phyloP scores from a whole-genome alignment of 2,888 invertebrate species.

The Xestia c-nigrum region DNA sequence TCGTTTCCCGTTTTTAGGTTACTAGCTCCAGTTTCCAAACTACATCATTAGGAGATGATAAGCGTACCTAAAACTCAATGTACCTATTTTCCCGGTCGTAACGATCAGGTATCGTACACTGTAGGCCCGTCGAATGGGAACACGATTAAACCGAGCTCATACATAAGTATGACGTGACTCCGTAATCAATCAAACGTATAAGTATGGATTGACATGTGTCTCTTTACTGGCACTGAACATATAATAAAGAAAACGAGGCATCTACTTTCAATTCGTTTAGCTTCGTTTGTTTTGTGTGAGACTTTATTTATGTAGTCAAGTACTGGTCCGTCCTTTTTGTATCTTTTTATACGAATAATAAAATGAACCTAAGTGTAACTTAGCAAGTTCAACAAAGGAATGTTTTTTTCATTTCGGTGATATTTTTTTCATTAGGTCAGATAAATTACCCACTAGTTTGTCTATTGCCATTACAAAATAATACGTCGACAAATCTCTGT shows the following conservation, averaged over 20 bases:
- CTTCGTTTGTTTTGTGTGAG: slow-evolving; percentile 56
- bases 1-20: not conserved
- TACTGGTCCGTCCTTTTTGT: slow-evolving; percentile 43
- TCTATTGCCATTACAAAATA: not conserved
- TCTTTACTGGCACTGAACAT: slow-evolving; percentile 48
- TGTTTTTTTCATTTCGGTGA: slow-evolving; percentile 26
- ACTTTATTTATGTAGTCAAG: slow-evolving; percentile 62
- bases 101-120: slow-evolving; percentile 26
- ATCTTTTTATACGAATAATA: slow-evolving; percentile 63
- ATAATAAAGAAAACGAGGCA: slow-evolving; percentile 58
- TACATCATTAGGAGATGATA: slow-evolving; percentile 28
- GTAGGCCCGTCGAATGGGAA: slow-evolving; percentile 13
- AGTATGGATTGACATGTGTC: slow-evolving; percentile 60
- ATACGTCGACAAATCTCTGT: not conserved
- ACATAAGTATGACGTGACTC: slow-evolving; percentile 34
- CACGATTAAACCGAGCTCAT: slow-evolving; percentile 35
- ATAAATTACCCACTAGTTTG: not conserved
- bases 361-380: slow-evolving; percentile 59
- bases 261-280: slow-evolving; percentile 57
- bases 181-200: slow-evolving; percentile 64
- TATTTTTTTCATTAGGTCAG: slow-evolving; percentile 4
- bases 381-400: slow-evolving; percentile 43
- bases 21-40: slow-evolving; percentile 19
- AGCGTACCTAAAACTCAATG: slow-evolving; percentile 6
- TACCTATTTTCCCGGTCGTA: slow-evolving; percentile 4